A percentile compares a stretch with the other conserved stretches of the same genome.
Evolutionary conservation across 2,797 vertebrate species (phyloP).

Genomic region (Tragopan temminckii): DNA sequence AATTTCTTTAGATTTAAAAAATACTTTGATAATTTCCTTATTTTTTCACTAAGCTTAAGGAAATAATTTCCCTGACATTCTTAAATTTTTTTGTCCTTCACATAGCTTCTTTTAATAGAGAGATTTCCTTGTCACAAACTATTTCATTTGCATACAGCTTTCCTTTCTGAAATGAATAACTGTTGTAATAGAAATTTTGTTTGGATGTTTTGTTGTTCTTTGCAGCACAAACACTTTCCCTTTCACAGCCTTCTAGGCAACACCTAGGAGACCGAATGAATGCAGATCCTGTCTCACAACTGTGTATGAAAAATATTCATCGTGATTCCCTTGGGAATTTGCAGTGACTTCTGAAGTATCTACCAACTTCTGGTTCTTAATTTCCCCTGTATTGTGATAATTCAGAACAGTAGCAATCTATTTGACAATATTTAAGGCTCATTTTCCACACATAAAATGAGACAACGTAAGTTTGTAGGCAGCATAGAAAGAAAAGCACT

Average conservation of each 20-base stretch:
- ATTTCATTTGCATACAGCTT: background rate
- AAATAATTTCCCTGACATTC: background rate
- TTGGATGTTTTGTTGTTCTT: background rate
- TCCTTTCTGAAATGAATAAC: background rate
- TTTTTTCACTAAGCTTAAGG: background rate
- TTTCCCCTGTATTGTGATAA: background rate
- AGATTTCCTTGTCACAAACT: background rate
- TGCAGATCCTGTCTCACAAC: background rate
- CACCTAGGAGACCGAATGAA: background rate
- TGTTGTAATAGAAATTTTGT: background rate
- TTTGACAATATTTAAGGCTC: background rate
- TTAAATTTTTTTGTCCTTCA: background rate
- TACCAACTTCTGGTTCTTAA: background rate
- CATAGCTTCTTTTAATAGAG: background rate
- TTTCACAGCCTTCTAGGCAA: background rate
- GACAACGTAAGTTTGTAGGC: fast-evolving
- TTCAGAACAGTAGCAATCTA: background rate
- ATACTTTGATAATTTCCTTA: background rate
- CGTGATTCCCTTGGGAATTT: background rate
- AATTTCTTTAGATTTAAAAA: background rate
- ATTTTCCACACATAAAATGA: background rate
- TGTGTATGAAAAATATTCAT: background rate
- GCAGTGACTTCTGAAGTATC: constrained; percentile 3
- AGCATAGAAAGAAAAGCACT: background rate
- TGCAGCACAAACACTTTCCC: background rate